Conservation (phyloP, 2,888 invertebrate species). For the Spialia ferax region DNA sequence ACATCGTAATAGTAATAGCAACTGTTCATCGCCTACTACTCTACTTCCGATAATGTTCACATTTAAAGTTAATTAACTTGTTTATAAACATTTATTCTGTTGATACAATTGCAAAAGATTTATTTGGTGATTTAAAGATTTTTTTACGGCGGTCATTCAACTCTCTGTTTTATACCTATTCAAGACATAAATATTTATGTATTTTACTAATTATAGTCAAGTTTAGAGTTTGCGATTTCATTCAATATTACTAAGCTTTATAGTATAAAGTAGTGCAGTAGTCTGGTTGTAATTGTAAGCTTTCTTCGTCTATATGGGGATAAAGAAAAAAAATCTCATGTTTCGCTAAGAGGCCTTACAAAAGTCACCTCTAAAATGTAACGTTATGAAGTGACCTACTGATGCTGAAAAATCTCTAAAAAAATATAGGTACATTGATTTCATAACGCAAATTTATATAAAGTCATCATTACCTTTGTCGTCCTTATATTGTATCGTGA, state of each 20-base stretch:
- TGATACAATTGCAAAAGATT: constrained; percentile 10
- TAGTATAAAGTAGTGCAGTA: background rate
- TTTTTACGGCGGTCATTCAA: constrained; percentile 16
- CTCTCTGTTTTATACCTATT: background rate
- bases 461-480: no score
- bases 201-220: background rate
- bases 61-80: constrained; percentile 17
- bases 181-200: constrained; percentile 2
- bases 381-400: no score
- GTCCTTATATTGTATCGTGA: no score
- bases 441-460: no score
- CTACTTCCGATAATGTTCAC: constrained; percentile 42
- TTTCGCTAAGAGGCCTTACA: background rate
- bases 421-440: no score
- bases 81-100: constrained; percentile 24
- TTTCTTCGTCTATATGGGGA: no score
- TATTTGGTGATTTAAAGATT: constrained; percentile 12
- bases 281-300: no score
- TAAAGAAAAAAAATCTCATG: no score
- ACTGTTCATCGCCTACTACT: constrained; percentile 47
- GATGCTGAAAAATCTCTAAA: no score
- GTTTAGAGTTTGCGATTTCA: background rate
- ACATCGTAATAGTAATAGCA: constrained; percentile 48
- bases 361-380: no score
- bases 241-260: background rate